Percentiles rank a stretch among this genome's conserved stretches.
These are phyloP conservation scores for Teinopalpus imperialis DNA, from an alignment of 2,888 invertebrate species.

Conservation along the genomic window DNA sequence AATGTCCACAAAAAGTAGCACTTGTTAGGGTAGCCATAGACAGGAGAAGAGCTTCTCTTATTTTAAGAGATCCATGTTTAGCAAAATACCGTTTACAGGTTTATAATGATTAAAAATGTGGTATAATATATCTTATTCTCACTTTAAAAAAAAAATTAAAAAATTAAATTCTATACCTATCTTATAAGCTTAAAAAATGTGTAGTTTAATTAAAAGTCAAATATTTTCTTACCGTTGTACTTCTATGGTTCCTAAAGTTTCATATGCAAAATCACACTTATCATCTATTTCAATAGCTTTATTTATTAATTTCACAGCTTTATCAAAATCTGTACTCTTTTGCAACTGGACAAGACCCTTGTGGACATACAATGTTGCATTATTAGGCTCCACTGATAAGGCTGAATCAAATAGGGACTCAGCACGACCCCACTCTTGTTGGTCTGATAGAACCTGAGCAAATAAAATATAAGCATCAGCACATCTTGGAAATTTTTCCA, in stretches of 20 bases:
- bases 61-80: no score
- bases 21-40: no score
- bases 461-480: constrained; percentile 93
- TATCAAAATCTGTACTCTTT: constrained; percentile 91
- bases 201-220: background rate
- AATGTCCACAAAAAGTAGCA: no score
- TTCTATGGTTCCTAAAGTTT: constrained; percentile 96
- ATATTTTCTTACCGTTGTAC: constrained; percentile 88
- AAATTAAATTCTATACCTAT: no score
- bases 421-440: constrained; percentile 91
- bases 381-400: constrained; percentile 89
- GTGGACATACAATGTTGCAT: constrained; percentile 94
- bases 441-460: constrained; percentile 95
- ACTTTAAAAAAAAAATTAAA: no score
- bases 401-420: constrained; percentile 92
- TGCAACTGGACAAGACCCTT: constrained; percentile 91
- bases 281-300: constrained; percentile 93
- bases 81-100: no score
- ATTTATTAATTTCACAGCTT: constrained; percentile 88
- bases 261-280: constrained; percentile 96
- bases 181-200: no score
- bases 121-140: no score
- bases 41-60: no score
- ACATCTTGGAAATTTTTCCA: constrained; percentile 91
- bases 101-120: no score